phyloP scores from a whole-genome alignment of 2,888 invertebrate species.

The Chalcis sispes region DNA sequence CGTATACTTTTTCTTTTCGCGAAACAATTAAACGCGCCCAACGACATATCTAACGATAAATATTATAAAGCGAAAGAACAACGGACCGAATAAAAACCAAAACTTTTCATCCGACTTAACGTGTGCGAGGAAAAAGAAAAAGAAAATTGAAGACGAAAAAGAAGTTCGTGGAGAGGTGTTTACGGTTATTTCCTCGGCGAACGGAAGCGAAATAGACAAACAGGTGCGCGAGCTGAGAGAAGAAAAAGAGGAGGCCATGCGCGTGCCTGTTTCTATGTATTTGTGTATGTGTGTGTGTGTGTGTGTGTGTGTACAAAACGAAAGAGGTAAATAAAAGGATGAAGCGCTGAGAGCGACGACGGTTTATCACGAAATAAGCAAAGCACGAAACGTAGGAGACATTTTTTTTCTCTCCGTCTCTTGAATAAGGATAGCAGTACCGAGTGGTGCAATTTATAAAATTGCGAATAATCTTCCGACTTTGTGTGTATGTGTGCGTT shows the following conservation, averaged over 20 bases:
- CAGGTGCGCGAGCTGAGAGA: constrained; percentile 18
- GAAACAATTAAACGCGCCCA: constrained; percentile 47
- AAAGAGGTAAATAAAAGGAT: constrained; percentile 24
- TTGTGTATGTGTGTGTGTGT: too few relatives aligned
- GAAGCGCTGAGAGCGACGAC: not conserved
- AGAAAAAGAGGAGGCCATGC: not conserved
- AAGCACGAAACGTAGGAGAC: not conserved
- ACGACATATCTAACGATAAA: constrained; percentile 30
- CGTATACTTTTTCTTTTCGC: too few relatives aligned
- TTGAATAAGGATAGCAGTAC: not conserved
- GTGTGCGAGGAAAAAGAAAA: not conserved
- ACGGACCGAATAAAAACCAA: constrained; percentile 20
- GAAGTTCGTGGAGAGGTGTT: constrained; percentile 24
- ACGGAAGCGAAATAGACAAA: constrained; percentile 49
- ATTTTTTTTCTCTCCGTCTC: constrained; percentile 24
- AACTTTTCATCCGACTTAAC: constrained; percentile 21
- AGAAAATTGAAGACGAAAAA: not conserved
- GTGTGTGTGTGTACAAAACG: constrained; percentile 6
- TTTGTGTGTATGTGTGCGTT: not conserved
- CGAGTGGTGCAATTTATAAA: constrained; percentile 37
- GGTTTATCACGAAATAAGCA: not conserved
- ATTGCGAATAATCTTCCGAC: too few relatives aligned
- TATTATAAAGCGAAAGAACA: constrained; percentile 35
- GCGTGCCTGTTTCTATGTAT: not conserved
- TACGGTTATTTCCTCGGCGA: constrained; percentile 45